Base-by-base conservation (phyloP, 92 coral and sea anemone genomes). In the Zoanthus sansibaricus region DNA sequence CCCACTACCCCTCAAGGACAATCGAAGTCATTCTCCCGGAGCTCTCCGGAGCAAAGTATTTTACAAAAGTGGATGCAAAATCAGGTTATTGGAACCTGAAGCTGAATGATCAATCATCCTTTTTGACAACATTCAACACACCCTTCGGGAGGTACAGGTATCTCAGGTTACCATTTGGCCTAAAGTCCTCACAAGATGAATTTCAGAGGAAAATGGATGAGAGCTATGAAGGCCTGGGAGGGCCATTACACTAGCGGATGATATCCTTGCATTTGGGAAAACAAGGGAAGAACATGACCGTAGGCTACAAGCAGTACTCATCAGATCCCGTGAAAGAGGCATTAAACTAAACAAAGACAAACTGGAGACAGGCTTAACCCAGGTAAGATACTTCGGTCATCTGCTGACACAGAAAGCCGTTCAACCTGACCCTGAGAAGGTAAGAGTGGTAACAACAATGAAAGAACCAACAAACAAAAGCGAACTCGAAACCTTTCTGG, bases 361-460 rank as follows among this genome's bases (percentile, higher is more conserved):
- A 32, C 17, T 71, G 0, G 18, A 71, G 17, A 72, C 10, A n/a
- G 54, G 55, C 7, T 8, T 44, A 44, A 72, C 51, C 3, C 77
- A 72, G 77, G 77, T 72, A 72, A 72, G 77, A 72, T 42, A 44
- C 33, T 69, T 69, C 25, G 74, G 13, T 10, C 62, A 56, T 56
- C 11, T 56, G n/a, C 62, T 56, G 0, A 56, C 62, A 15, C 62
- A 69, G 4, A 78, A 71, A 12, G 71, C 66, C n/a, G 15, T 58
- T 20, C 54, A 68, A 46, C 75, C 54, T 10, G 74, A 86, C 46
- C 64, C 72, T 16, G 71, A 86, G 58, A 84, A 84, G 48, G 48
- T 84, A 8, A 72, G 88, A 13, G 75, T 42, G 15, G 75, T 82
- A 13, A 51, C 54, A 17, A 16, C 45, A 20, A 82, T 67, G 86